A percentile compares a stretch with the other conserved stretches of the same genome.
Conservation (phyloP, 2,113 vertebrate genomes). For the Pangasianodon hypophthalmus region DNA sequence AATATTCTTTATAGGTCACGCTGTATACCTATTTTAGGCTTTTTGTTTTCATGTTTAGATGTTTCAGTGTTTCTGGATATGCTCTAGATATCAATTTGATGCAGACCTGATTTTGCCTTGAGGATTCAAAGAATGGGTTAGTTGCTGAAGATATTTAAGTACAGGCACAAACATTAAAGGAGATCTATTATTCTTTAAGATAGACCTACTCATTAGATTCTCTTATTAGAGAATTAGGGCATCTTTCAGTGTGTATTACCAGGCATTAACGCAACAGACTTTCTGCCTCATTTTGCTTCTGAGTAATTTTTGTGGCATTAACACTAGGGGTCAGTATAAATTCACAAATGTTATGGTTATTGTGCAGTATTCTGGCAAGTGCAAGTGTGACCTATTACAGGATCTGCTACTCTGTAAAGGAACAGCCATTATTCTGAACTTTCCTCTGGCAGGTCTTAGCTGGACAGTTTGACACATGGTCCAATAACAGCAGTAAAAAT, state of each 20-base stretch:
- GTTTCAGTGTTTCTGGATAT: neutral
- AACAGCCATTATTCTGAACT: constrained; percentile 9
- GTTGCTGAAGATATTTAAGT: neutral
- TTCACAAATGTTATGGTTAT: constrained; percentile 21
- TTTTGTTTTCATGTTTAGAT: neutral
- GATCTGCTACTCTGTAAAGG: neutral
- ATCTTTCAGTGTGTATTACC: neutral
- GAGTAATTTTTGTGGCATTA: neutral
- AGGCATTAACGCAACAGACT: neutral
- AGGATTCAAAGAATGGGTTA: neutral
- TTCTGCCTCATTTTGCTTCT: neutral
- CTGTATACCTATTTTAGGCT: neutral
- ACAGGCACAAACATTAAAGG: neutral
- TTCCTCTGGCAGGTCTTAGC: neutral
- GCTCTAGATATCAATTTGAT: too few species aligned
- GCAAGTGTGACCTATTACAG: neutral
- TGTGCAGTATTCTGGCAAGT: neutral
- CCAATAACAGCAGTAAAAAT: constrained; percentile 18
- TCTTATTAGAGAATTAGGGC: neutral
- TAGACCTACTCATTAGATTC: neutral
- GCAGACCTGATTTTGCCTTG: neutral
- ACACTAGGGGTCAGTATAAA: constrained; percentile 41
- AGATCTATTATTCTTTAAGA: neutral
- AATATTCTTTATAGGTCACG: neutral
- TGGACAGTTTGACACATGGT: constrained; percentile 3